Evolutionary conservation across 2,113 vertebrate genomes (phyloP).

Genomic region (Fulmarus glacialis): DNA sequence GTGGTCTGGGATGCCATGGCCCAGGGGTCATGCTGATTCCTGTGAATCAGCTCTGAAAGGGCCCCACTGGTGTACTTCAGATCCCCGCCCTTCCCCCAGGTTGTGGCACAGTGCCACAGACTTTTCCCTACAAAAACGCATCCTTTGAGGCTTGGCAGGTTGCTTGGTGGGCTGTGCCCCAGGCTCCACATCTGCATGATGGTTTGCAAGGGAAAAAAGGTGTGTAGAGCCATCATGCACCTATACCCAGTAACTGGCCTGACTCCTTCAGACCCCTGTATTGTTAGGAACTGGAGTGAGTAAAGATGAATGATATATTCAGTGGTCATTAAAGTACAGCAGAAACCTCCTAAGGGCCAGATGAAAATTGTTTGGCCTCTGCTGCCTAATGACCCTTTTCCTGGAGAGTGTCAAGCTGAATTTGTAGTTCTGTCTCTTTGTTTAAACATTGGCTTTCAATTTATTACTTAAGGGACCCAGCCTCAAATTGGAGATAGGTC

Average conservation of each 20-base stretch:
- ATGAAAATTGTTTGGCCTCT: not conserved
- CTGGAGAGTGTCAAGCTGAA: not conserved
- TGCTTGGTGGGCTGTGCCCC: not conserved
- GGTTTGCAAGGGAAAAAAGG: not conserved
- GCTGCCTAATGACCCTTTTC: not conserved
- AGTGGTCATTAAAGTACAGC: not conserved
- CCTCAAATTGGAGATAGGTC: not conserved
- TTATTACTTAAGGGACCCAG: not conserved
- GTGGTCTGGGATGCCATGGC: not conserved
- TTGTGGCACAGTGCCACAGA: not conserved
- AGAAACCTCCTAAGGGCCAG: not conserved
- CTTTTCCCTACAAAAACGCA: not conserved
- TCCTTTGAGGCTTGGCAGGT: not conserved
- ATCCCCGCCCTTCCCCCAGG: not conserved
- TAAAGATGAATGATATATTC: not conserved
- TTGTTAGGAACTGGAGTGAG: not conserved
- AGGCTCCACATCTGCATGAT: not conserved
- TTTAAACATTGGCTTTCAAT: conserved; percentile 30
- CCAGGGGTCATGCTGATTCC: not conserved
- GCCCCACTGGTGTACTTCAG: not conserved
- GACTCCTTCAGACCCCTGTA: not conserved
- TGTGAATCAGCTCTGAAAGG: not conserved
- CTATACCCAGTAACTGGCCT: not conserved
- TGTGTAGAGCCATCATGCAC: rapidly evolving
- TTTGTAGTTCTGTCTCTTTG: not conserved